Percentiles rank a stretch among this genome's conserved stretches.
These are phyloP conservation scores for Uloborus diversus DNA, from an alignment of 1,140 invertebrate genomes.

Conservation along the genomic window DNA sequence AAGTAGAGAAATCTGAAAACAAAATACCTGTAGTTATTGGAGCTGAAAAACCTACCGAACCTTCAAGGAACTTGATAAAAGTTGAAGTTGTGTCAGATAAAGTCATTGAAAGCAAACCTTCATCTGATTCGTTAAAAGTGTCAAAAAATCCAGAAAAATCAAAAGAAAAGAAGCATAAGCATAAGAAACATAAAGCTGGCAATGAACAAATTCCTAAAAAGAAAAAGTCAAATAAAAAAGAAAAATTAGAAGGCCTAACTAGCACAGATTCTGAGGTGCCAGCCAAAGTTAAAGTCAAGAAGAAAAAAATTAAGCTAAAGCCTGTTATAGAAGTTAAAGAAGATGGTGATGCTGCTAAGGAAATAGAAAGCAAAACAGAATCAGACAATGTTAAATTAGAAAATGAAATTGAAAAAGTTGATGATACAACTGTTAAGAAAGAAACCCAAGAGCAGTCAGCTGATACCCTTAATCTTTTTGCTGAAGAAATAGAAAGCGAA, in stretches of 20 bases:
- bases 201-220: conserved; percentile 63
- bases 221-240: conserved; percentile 65
- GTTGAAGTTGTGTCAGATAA: not conserved
- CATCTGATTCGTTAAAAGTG: conserved; percentile 67
- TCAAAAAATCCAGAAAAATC: conserved; percentile 71
- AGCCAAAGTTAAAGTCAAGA: conserved; percentile 59
- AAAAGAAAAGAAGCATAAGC: conserved; percentile 59
- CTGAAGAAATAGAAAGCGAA: conserved; percentile 20
- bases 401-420: not conserved
- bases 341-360: not conserved
- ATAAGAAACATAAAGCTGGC: conserved; percentile 61
- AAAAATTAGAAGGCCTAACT: conserved; percentile 54
- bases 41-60: conserved; percentile 10
- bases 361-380: not conserved
- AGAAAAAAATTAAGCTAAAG: conserved; percentile 57
- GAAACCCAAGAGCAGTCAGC: not conserved
- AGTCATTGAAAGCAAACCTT: not conserved
- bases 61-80: conserved; percentile 4
- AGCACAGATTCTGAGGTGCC: conserved; percentile 57
- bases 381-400: too few relatives aligned
- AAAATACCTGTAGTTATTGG: conserved; percentile 1
- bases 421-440: not conserved
- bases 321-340: not conserved
- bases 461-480: conserved; percentile 25
- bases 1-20: conserved; percentile 18